Evolutionary conservation across 2,797 vertebrate genomes (phyloP), one percentile per base, ranked within the genome.

Genomic region (Eidolon dupreanum): DNA sequence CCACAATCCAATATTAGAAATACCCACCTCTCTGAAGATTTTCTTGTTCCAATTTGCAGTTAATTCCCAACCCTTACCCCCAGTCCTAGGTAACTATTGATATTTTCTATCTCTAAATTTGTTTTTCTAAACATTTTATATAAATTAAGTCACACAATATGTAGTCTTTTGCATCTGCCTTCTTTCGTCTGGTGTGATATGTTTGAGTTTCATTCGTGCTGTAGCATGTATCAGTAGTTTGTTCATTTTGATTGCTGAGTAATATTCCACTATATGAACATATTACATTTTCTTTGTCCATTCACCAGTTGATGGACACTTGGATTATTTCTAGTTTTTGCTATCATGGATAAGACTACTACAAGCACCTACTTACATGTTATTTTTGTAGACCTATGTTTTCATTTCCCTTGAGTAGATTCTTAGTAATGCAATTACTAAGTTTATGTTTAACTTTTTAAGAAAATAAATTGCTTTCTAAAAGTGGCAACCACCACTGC

Each of bases 51-150:
- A 28, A 43, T 31, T 95, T 93, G 15, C 13, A 55, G 8, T 55
- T 90, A 73, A 63, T 68, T 6, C 19, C 68, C 20, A 93, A 93
- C 33, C 75, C 2, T 31, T n/a, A 59, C 0, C 0, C 75, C 10
- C 6, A 57, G 38, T 17, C 59, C 46, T 85, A 90, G 9, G n/a
- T 84, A 68, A 68, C 15, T 41, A 93, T 7, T 49, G 51, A 90
- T 73, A 13, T 28, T 93, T 87, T 93, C 28, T 74, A 8, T 87
- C 15, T 87, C 51, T 90, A 68, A 63, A 77, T 90, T 88, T 93
- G n/a, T 13, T 81, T 83, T 81, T 63, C 65, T 31, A 81, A 53
- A 59, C 8, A 66, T 51, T 82, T 93, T 66, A 28, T 70, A 57
- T 26, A 84, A 94, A 59, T 70, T 5, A 19, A 68, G 66, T 89